Evolutionary conservation across 1,140 invertebrate species (phyloP), one percentile per base, ranked within the genome.

Genomic region (Oncopeltus fasciatus): DNA sequence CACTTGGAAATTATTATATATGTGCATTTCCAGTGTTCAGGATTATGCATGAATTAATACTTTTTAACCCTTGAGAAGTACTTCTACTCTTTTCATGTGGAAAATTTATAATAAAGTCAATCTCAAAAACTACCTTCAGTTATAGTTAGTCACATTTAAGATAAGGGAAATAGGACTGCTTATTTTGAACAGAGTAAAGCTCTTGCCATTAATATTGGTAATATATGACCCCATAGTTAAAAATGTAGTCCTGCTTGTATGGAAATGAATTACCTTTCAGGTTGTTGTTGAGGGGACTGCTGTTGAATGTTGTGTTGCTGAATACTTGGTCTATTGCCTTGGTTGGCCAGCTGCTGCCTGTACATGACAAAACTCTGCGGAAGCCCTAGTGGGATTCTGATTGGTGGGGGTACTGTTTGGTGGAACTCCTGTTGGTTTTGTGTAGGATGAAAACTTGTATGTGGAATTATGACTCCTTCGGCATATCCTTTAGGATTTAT

Each of bases 321-420:
- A 53, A 28, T 8, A n/a, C 27, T 26, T 14, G 5, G 28, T 60
- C 31, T 38, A 14, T 38, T 8, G 31, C 31, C 31, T 38, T 5
- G 14, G 31, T 38, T 8, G 31, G 31, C 31, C 31, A 8, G 31
- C 14, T 38, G 31, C 31, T 38, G 31, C 20, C 20, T 12, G 14
- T 24, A 16, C 18, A 49, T 26, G 8, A 8, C 46, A 61, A 33
- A 2, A 46, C 44, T 51, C 43, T 14, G 21, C n/a, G n/a, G n/a
- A n/a, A n/a, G n/a, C n/a, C n/a, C n/a, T n/a, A n/a, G 58, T 21
- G 61, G 47, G 1, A 31, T 38, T 4, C 21, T n/a, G 8, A 59
- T 38, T 2, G 62, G 57, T 2, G 62, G 62, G 11, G 62, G 56
- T 16, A 63, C 44, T 44, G 57, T 63, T 11, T 59, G 62, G 33